These are phyloP conservation scores for Coelopa pilipes DNA, from an alignment of 2,888 invertebrate genomes.

Conservation along the genomic window DNA sequence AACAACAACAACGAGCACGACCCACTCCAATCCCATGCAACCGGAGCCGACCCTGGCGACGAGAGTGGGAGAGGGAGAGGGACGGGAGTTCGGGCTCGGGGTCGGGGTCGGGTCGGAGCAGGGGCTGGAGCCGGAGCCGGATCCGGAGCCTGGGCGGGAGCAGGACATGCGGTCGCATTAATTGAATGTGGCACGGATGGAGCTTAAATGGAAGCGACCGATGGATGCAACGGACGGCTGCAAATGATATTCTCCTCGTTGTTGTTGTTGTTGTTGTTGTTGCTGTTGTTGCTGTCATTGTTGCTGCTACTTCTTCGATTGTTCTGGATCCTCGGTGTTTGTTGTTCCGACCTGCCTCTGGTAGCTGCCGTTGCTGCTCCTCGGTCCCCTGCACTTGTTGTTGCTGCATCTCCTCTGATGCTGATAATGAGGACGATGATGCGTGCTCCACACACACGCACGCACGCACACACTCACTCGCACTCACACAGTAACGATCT, in stretches of 20 bases:
- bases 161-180: slow-evolving; percentile 61
- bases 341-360: neutral
- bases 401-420: too few relatives aligned
- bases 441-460: slow-evolving; percentile 5
- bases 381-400: too few relatives aligned
- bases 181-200: slow-evolving; percentile 56
- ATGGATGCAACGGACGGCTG: neutral
- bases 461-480: neutral
- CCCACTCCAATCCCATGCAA: too few relatives aligned
- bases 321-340: too few relatives aligned
- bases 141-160: neutral
- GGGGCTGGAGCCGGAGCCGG: neutral
- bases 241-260: slow-evolving; percentile 25
- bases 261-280: slow-evolving; percentile 3
- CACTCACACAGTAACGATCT: neutral
- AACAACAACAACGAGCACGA: neutral
- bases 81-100: too few relatives aligned
- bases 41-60: too few relatives aligned
- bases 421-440: too few relatives aligned
- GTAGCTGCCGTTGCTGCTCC: too few relatives aligned
- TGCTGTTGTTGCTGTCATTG: neutral
- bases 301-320: neutral
- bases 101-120: neutral
- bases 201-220: slow-evolving; percentile 16
- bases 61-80: neutral